These are phyloP conservation scores for Calidris pygmaea DNA, from an alignment of 2,113 vertebrate species.

Conservation along the genomic window DNA sequence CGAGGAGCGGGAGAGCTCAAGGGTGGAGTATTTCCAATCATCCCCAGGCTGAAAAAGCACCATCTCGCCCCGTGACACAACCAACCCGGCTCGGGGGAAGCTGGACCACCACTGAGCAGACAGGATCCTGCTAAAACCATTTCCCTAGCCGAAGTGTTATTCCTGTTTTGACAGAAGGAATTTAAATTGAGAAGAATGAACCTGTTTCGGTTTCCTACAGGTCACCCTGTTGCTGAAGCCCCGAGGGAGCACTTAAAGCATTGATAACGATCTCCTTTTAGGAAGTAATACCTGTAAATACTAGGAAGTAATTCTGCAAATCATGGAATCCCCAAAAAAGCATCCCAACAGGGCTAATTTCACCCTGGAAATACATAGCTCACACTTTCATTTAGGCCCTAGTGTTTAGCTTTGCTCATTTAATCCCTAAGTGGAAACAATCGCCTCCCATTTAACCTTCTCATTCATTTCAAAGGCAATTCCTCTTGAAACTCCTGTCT, in stretches of 20 bases:
- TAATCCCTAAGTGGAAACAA: background rate
- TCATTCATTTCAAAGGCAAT: background rate
- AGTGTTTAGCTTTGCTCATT: background rate
- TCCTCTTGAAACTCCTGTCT: background rate
- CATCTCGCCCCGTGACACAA: background rate
- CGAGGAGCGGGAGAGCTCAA: background rate
- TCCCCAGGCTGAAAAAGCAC: background rate
- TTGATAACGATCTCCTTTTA: background rate
- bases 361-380: background rate
- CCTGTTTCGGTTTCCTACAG: background rate
- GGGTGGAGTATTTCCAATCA: background rate
- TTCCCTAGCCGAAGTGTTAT: background rate
- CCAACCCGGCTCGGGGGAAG: rapidly evolving
- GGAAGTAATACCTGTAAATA: background rate
- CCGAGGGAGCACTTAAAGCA: background rate
- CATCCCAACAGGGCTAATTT: background rate
- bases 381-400: background rate
- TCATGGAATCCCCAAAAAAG: background rate
- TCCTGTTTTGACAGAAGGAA: background rate
- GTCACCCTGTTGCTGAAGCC: background rate
- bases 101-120: background rate
- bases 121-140: background rate
- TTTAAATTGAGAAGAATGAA: background rate
- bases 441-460: background rate
- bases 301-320: background rate